Percentiles rank a stretch among this genome's conserved stretches.
phyloP scores from a whole-genome alignment of 1,140 invertebrate species.

The Drosophila sturtevanti region DNA sequence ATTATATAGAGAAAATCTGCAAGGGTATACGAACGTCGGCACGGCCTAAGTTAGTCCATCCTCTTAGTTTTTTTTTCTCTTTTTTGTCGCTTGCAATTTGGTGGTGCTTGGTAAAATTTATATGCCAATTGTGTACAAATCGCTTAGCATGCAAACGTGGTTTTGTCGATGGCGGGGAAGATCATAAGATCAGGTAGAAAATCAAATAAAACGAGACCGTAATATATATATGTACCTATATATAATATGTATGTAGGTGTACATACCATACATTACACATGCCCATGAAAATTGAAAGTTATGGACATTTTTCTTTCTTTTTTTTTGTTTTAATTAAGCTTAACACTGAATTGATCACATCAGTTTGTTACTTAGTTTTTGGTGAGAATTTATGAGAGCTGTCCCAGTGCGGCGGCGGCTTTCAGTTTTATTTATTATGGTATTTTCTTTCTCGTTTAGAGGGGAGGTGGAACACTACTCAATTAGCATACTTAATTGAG shows the following conservation, averaged over 20 bases:
- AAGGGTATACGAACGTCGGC: too few species aligned
- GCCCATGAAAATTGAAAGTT: constrained; percentile 77
- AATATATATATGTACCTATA: background rate
- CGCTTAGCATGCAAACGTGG: constrained; percentile 57
- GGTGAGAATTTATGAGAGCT: constrained; percentile 61
- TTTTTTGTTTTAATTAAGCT: constrained; percentile 42
- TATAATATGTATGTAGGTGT: constrained; percentile 3
- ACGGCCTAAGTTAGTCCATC: too few species aligned
- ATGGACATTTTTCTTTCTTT: constrained; percentile 54
- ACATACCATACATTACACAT: constrained; percentile 33
- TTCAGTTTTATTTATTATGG: constrained; percentile 62
- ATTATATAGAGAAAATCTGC: too few species aligned
- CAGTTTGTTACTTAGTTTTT: constrained; percentile 53
- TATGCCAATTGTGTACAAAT: constrained; percentile 59
- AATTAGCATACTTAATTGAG: constrained; percentile 75
- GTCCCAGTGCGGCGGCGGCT: constrained; percentile 25
- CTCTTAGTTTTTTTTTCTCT: too few species aligned
- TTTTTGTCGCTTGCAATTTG: constrained; percentile 29
- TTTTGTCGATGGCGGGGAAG: constrained; percentile 44
- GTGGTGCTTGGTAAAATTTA: constrained; percentile 55
- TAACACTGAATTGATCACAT: constrained; percentile 64
- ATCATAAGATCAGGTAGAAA: constrained; percentile 47
- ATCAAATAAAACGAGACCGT: constrained; percentile 20
- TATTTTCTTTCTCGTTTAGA: constrained; percentile 30
- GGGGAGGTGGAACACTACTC: constrained; percentile 8